Base-by-base conservation (phyloP, 1,140 invertebrate species). In the Pollicipes pollicipes region DNA sequence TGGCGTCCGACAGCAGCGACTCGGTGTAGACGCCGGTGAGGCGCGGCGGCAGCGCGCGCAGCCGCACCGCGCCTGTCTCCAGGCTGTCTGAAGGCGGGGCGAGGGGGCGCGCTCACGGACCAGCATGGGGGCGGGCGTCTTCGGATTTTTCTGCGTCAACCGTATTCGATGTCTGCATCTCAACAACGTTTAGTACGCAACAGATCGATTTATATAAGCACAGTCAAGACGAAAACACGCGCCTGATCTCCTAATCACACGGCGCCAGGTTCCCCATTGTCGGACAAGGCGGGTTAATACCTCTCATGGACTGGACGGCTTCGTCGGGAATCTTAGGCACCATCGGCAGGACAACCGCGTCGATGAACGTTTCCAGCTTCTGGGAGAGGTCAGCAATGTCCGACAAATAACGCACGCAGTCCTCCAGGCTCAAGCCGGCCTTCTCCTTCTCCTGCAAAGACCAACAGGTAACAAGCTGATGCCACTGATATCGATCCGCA, bases 1-100 rank as follows among this genome's bases (percentile, higher is more conserved):
- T 45, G n/a, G 73, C 45, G 27, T 37, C 66, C 28, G 26, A n/a
- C 32, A 70, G 35, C 26, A 73, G 45, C 10, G n/a, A 31, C 30
- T 72, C 63, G 3, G 71, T 66, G n/a, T 28, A 29, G 24, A 28
- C 24, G 24, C 24, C 10, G 28, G n/a, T 27, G 64, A 66, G 16
- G 3, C 64, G 64, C 3, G 16, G 10, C 3, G 28, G 64, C 17
- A 58, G 45, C 6, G 45, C 2, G 13, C 10, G 10, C 45, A 58
- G 45, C 45, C 45, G 45, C 13, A 21, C 45, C 6, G 13, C 13
- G 45, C 45, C 45, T 21, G 45, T 58, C 10, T 10, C 45, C 45
- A 58, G 45, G 24, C 45, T 58, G 45, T 10, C 45, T 58, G 45
- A n/a, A n/a, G n/a, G n/a, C n/a, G n/a, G n/a, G n/a, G n/a, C n/a